These are phyloP conservation scores for Gymnothorax javanicus DNA, from an alignment of 2,797 vertebrate genomes.

Conservation along the genomic window DNA sequence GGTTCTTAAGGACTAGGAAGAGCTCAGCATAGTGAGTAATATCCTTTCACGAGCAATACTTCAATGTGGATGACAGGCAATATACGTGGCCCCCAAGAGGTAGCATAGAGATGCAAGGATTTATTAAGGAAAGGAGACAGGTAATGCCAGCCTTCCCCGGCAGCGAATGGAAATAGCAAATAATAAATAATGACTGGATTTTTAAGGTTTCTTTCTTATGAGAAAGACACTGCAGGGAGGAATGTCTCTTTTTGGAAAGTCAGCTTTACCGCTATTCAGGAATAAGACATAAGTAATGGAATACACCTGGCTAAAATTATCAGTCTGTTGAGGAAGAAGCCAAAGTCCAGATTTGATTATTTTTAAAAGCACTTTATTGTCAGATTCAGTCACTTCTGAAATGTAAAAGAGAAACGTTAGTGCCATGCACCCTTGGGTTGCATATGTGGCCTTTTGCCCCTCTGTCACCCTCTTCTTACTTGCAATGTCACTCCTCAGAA, in stretches of 20 bases:
- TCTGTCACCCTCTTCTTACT: neutral
- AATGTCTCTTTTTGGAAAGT: conserved; percentile 13
- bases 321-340: conserved; percentile 2
- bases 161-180: conserved; percentile 10
- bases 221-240: neutral
- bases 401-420: neutral
- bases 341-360: conserved; percentile 15
- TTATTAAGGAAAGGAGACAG: conserved; percentile 19
- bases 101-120: conserved; percentile 43
- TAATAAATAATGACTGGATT: conserved; percentile 21
- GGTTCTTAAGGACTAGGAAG: conserved; percentile 73
- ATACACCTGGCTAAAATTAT: conserved; percentile 12
- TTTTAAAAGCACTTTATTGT: conserved; percentile 9
- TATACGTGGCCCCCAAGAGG: conserved; percentile 62
- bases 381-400: neutral
- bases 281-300: conserved; percentile 14
- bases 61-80: conserved; percentile 72
- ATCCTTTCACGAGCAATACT: conserved; percentile 68
- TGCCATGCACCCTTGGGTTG: neutral
- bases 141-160: neutral
- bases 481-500: neutral
- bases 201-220: neutral
- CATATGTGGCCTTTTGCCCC: neutral
- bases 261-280: conserved; percentile 3
- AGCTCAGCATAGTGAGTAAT: conserved; percentile 69